Evolutionary conservation across 2,113 vertebrate species (phyloP).

Genomic region (Corythornis madagascariensis): DNA sequence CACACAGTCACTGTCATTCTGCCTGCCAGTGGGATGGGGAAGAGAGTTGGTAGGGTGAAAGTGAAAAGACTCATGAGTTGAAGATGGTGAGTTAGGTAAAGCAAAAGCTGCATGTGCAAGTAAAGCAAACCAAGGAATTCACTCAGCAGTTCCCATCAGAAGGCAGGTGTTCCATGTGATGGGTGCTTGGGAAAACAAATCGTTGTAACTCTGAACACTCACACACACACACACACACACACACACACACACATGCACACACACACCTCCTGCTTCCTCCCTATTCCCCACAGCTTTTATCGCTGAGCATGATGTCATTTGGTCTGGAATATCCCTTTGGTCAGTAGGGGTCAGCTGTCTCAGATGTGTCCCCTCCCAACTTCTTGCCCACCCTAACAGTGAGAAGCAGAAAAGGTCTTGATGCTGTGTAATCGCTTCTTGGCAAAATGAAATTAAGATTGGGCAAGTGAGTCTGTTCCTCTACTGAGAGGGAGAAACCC

Average conservation of each 20-base stretch:
- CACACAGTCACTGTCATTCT: fast-evolving
- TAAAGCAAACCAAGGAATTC: not conserved
- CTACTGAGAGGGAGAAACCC: fast-evolving
- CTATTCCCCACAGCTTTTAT: not conserved
- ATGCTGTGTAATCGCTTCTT: fast-evolving
- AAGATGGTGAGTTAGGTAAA: not conserved
- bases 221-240: too few relatives aligned
- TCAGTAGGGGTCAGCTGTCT: not conserved
- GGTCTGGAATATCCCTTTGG: not conserved
- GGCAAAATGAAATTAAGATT: not conserved
- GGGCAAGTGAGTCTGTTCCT: not conserved
- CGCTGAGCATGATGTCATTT: not conserved
- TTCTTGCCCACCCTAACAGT: not conserved
- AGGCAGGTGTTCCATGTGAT: not conserved
- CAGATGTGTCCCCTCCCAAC: not conserved
- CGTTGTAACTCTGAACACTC: fast-evolving
- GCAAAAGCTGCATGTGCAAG: not conserved
- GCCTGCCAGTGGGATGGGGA: too few relatives aligned
- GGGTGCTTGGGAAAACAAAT: not conserved
- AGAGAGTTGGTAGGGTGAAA: not conserved
- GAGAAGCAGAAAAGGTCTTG: not conserved
- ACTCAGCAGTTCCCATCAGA: not conserved
- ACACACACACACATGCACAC: fast-evolving
- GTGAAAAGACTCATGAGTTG: not conserved
- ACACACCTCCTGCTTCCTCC: not conserved